A percentile compares a stretch with the other conserved stretches of the same genome.
Conservation (phyloP, 2,113 vertebrate species). For the Gavialis gangeticus region DNA sequence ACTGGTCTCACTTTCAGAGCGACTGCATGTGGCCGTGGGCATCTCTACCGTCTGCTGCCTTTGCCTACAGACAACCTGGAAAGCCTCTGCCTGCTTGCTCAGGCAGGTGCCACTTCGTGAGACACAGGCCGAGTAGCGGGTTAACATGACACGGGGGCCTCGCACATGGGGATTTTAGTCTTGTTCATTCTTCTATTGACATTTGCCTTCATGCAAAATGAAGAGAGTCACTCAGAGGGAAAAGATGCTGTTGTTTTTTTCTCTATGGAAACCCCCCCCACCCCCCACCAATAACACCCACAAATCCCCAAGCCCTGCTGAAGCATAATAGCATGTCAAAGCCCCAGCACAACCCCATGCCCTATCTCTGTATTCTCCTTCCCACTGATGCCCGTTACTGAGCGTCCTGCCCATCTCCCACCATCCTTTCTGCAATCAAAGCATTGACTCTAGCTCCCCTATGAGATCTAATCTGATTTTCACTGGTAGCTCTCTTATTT, state of each 20-base stretch:
- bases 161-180: background rate
- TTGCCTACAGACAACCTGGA: too few relatives aligned
- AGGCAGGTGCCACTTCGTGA: background rate
- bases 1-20: too few relatives aligned
- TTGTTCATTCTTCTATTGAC: background rate
- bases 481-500: background rate
- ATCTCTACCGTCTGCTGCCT: background rate
- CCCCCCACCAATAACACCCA: background rate
- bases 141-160: background rate
- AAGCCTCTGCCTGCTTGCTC: background rate
- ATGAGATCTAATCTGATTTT: background rate
- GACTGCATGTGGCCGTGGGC: too few relatives aligned
- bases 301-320: background rate
- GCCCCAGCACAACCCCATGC: background rate
- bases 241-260: rapidly evolving
- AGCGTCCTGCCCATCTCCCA: background rate
- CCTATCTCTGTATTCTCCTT: background rate
- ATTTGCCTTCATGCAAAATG: background rate
- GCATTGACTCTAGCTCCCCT: rapidly evolving
- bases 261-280: background rate
- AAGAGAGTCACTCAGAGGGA: background rate
- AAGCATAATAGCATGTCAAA: rapidly evolving
- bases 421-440: background rate
- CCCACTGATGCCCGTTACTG: rapidly evolving
- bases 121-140: background rate